Evolutionary conservation across 2,113 vertebrate genomes (phyloP).

Genomic region (Pavo muticus): DNA sequence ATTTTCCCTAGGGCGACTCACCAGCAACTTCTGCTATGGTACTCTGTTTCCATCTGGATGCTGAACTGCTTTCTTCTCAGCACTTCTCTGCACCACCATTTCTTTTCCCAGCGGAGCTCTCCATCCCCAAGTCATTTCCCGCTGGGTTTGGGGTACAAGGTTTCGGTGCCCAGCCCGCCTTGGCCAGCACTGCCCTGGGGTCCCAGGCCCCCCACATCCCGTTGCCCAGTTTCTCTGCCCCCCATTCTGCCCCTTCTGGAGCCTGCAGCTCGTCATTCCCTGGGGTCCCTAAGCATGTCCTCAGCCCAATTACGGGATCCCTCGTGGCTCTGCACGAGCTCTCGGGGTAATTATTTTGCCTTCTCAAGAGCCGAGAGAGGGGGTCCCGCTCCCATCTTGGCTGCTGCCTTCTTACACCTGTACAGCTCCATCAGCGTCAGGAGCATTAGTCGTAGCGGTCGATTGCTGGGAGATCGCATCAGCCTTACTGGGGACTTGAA

Average conservation of each 20-base stretch:
- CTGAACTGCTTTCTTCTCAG: not conserved
- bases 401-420: not conserved
- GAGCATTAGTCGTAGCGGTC: not conserved
- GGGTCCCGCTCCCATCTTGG: not conserved
- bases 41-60: not conserved
- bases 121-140: not conserved
- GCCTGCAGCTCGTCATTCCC: constrained; percentile 5
- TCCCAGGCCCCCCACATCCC: constrained; percentile 12
- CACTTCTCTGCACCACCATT: not conserved
- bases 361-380: not conserved
- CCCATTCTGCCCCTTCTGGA: constrained; percentile 51
- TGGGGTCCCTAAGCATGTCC: not conserved
- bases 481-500: not conserved
- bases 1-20: not conserved
- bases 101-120: not conserved
- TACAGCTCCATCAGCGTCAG: not conserved
- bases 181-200: constrained; percentile 1
- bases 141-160: not conserved
- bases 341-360: not conserved
- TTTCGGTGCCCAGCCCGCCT: not conserved
- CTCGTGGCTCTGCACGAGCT: not conserved
- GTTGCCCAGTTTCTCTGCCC: not conserved
- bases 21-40: not conserved
- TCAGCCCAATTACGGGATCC: not conserved
- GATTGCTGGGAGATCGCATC: accelerated